Evolutionary conservation across 2,113 vertebrate species (phyloP), one percentile per base, ranked within the genome.

Genomic region (Ornithorhynchus anatinus): DNA sequence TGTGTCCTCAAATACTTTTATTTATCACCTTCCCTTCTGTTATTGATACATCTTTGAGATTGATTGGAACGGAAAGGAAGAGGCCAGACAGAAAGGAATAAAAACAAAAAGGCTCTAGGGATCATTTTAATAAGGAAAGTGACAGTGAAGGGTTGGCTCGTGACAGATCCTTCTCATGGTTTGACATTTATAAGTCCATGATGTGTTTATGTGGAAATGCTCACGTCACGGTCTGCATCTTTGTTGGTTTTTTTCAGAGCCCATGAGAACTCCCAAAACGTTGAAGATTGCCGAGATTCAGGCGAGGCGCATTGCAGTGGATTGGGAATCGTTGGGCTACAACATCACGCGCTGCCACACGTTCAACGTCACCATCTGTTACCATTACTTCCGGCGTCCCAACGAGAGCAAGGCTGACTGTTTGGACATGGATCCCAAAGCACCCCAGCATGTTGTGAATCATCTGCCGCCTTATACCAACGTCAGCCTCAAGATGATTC

Each of bases 311-410:
- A 98, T 99, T 0, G 97, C 97, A 0, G 97, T 99, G 84, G 97
- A 99, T 84, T 99, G 97, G 98, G 98, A 99, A 72, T 99, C 98
- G 7, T 69, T 99, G 84, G 98, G 98, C 44, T 99, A 99, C 92
- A 99, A 99, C 87, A 98, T 99, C 74, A 99, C 98, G 20, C 97
- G 98, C 31, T 99, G 98, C 86, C 97, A 99, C 81, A 99, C 98
- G 42, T 99, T 99, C 76, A 99, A 99, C 59, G 97, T 99, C 76
- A 99, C 98, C 32, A 99, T 99, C 80, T 99, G 98, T 86, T 99
- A 97, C 91, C 97, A 98, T 81, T 99, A 98, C 63, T 95, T 94
- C 85, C 94, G 87, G 1, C 93, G 96, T 16, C 94, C 91, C 86
- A 97, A 98, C 0, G 93, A 92, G 79, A 98, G 94, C 92, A 97